phyloP scores from a whole-genome alignment of 2,888 invertebrate genomes.

The Rhamnusium bicolor region DNA sequence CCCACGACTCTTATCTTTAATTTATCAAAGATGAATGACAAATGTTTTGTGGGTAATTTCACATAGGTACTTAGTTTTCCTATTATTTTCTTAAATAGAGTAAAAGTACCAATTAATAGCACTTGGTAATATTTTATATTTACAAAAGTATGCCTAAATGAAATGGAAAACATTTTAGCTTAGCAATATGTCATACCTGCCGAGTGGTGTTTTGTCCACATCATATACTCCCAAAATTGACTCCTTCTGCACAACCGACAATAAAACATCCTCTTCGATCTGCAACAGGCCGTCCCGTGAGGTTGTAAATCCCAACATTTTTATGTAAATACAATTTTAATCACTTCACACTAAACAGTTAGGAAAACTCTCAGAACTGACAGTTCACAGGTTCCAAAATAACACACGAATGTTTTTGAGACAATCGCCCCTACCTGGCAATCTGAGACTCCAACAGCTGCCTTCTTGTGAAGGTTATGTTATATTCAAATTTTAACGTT shows the following conservation, averaged over 20 bases:
- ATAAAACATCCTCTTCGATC: conserved; percentile 79
- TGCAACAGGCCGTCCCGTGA: conserved; percentile 82
- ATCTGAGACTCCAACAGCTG: conserved; percentile 52
- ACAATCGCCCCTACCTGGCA: conserved; percentile 49
- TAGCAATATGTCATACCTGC: conserved; percentile 77
- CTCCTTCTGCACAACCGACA: conserved; percentile 80
- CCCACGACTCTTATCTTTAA: not conserved
- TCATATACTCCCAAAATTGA: conserved; percentile 85
- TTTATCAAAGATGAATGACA: no score
- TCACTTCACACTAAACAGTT: conserved; percentile 36
- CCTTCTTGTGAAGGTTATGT: conserved; percentile 55
- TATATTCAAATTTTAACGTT: conserved; percentile 48
- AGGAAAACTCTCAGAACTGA: conserved; percentile 32
- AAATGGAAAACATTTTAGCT: not conserved
- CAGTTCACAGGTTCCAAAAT: conserved; percentile 41
- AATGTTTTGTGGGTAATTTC: no score
- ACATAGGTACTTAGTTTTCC: no score
- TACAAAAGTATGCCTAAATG: no score
- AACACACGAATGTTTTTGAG: conserved; percentile 29
- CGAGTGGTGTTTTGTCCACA: conserved; percentile 88
- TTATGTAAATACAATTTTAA: conserved; percentile 39
- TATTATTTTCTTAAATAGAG: no score
- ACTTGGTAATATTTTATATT: not conserved
- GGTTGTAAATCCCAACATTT: conserved; percentile 75
- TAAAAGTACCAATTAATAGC: no score